Percentiles rank a stretch among this genome's conserved stretches.
These are phyloP conservation scores for Campoplex nolae DNA, from an alignment of 2,888 invertebrate species.

Conservation along the genomic window DNA sequence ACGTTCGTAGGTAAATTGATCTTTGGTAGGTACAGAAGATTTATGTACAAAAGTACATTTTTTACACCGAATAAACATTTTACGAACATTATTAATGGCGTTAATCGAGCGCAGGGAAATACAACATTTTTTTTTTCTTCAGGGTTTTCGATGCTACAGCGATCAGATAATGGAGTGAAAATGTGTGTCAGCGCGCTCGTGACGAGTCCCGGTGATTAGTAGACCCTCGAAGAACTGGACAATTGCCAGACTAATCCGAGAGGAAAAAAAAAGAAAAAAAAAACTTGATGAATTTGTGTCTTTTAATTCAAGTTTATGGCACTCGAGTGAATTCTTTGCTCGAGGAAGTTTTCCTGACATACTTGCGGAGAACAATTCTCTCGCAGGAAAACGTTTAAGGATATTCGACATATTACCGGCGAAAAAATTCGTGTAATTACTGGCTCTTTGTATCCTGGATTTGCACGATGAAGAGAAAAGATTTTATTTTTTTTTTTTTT, in stretches of 20 bases:
- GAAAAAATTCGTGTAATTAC: neutral
- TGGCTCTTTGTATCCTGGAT: neutral
- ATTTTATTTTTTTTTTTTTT: neutral
- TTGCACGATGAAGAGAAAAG: neutral
- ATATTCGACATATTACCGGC: neutral
- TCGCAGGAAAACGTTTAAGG: neutral
- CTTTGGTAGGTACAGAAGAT: no score
- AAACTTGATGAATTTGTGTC: conserved; percentile 6
- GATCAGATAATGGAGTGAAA: conserved; percentile 43
- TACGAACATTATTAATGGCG: neutral
- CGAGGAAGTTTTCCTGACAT: neutral
- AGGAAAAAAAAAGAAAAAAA: neutral
- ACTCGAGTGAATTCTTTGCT: neutral
- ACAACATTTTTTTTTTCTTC: neutral
- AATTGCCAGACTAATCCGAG: neutral
- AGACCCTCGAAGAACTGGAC: conserved; percentile 39
- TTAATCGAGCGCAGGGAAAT: conserved; percentile 3
- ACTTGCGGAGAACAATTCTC: neutral
- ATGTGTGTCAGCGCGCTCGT: conserved; percentile 52
- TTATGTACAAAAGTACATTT: neutral
- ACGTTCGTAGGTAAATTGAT: neutral
- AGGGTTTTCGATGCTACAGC: neutral
- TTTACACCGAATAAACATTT: neutral
- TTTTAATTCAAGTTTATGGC: neutral
- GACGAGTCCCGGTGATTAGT: conserved; percentile 32